Evolutionary conservation across 2,113 vertebrate genomes (phyloP).

Genomic region (cat (Felis catus)): DNA sequence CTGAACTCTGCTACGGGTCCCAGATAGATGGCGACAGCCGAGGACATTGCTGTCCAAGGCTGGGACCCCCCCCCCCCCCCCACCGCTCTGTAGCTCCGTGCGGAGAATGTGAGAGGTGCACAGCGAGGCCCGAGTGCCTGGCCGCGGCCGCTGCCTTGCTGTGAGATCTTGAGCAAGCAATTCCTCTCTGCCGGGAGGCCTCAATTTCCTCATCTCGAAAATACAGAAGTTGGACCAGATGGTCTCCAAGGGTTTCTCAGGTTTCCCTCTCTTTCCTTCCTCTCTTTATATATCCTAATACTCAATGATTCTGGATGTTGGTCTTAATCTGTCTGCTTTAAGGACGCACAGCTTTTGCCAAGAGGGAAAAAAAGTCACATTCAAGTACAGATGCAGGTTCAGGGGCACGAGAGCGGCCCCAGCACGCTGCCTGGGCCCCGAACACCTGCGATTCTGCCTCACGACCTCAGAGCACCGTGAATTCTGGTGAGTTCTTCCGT

Average conservation of each 20-base stretch:
- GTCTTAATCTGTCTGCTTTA: not conserved
- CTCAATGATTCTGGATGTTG: not conserved
- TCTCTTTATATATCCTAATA: not conserved
- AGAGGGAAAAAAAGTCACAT: not conserved
- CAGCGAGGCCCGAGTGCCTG: accelerated
- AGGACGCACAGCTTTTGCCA: not conserved
- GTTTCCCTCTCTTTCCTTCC: not conserved
- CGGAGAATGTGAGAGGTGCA: not conserved
- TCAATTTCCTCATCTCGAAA: conserved; percentile 65
- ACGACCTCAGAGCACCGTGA: accelerated
- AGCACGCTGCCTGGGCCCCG: not conserved
- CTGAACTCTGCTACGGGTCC: not conserved
- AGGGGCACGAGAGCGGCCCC: not conserved
- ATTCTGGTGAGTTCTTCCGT: not conserved
- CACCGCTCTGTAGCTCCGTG: accelerated
- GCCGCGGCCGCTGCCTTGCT: not conserved
- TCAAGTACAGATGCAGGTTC: not conserved
- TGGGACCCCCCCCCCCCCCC: not conserved
- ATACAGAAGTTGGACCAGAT: conserved; percentile 63
- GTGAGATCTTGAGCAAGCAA: conserved; percentile 51
- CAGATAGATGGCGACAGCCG: not conserved
- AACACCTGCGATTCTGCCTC: not conserved
- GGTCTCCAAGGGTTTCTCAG: not conserved
- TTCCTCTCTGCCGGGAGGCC: not conserved
- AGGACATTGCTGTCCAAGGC: accelerated